Percentiles rank a stretch among this genome's conserved stretches.
phyloP scores from a whole-genome alignment of 2,113 vertebrate genomes.

The Corydoras maculifer region DNA sequence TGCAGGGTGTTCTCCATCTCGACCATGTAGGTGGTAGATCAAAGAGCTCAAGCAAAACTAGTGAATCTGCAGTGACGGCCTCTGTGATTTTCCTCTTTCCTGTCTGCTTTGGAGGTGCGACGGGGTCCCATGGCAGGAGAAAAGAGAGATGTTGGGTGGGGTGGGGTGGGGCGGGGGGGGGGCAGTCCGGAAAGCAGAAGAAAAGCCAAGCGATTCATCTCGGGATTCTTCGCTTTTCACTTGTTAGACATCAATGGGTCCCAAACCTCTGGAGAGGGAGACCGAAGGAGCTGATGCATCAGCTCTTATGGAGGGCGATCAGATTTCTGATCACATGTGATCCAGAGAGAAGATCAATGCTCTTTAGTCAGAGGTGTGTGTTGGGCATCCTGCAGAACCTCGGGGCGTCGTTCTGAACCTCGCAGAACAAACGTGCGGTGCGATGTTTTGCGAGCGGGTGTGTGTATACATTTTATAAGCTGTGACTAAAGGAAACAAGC shows the following conservation, averaged over 20 bases:
- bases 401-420: not conserved
- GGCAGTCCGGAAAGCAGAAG: slow-evolving; percentile 23
- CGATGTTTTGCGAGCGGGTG: not conserved
- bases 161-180: slow-evolving; percentile 4
- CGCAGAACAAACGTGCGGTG: not conserved
- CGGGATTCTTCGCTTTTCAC: slow-evolving; percentile 4
- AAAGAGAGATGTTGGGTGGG: slow-evolving; percentile 21
- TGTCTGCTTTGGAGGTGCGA: slow-evolving; percentile 9
- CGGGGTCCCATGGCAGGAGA: slow-evolving; percentile 22
- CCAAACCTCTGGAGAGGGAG: slow-evolving; percentile 2
- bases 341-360: not conserved
- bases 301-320: not conserved
- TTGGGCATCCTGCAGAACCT: not conserved
- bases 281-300: not conserved
- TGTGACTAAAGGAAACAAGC: not conserved
- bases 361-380: no score
- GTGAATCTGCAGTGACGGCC: slow-evolving; percentile 75
- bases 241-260: slow-evolving; percentile 17
- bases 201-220: slow-evolving; percentile 34
- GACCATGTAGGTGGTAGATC: slow-evolving; percentile 74
- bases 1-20: slow-evolving; percentile 61
- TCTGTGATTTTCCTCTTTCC: slow-evolving; percentile 24
- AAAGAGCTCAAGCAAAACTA: slow-evolving; percentile 75
- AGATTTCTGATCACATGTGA: not conserved
- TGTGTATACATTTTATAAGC: not conserved